A percentile compares a stretch with the other conserved stretches of the same genome.
Conservation (phyloP, 2,888 invertebrate species). For the Drosophila villosipedis region DNA sequence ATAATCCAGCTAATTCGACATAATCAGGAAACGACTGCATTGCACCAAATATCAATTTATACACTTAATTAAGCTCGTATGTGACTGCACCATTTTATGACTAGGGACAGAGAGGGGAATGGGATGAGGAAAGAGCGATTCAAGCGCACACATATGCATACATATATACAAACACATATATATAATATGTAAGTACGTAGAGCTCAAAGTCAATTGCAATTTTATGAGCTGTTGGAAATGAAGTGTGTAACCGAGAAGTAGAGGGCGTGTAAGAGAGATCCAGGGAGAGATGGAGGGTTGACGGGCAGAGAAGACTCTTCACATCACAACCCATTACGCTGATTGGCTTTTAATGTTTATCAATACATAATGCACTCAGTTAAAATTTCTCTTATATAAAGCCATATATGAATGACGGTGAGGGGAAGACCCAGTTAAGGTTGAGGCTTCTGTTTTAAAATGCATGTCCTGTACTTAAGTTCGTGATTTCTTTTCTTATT, state of each 20-base stretch:
- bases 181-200: conserved; percentile 11
- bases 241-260: conserved; percentile 50
- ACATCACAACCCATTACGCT: conserved; percentile 78
- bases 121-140: neutral
- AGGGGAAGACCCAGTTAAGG: conserved; percentile 24
- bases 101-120: neutral
- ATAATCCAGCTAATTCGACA: conserved; percentile 54
- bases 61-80: conserved; percentile 78
- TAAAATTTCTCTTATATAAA: conserved; percentile 24
- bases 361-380: conserved; percentile 69
- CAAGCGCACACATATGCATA: conserved; percentile 21
- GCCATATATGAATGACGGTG: conserved; percentile 26
- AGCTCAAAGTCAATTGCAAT: conserved; percentile 75
- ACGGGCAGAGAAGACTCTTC: conserved; percentile 32
- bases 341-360: conserved; percentile 80
- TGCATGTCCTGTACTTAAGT: conserved; percentile 42
- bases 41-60: conserved; percentile 79
- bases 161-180: conserved; percentile 6
- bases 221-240: conserved; percentile 79
- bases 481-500: neutral
- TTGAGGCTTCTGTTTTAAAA: conserved; percentile 55
- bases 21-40: conserved; percentile 66
- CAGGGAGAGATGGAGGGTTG: neutral
- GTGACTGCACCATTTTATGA: conserved; percentile 76
- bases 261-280: conserved; percentile 5